A percentile compares a stretch with the other conserved stretches of the same genome.
Evolutionary conservation across 2,888 invertebrate species (phyloP).

Genomic region (Ophraella communa): DNA sequence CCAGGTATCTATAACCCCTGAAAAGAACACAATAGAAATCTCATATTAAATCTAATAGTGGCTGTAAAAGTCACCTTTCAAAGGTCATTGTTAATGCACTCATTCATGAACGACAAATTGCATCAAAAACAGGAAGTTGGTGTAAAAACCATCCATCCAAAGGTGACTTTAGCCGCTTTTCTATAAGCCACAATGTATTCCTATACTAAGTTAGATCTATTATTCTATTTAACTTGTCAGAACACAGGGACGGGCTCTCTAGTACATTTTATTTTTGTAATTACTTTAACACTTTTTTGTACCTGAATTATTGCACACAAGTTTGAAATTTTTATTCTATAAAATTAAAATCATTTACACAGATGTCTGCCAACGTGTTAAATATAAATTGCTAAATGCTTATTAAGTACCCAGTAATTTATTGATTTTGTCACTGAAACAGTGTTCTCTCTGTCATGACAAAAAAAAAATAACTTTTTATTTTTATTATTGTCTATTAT

Average conservation of each 20-base stretch:
- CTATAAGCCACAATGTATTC: conserved; percentile 56
- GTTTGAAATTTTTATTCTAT: too few relatives aligned
- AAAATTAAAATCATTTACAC: too few relatives aligned
- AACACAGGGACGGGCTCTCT: neutral
- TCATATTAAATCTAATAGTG: conserved; percentile 59
- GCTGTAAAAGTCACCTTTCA: conserved; percentile 58
- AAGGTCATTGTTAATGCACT: conserved; percentile 57
- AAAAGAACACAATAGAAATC: conserved; percentile 47
- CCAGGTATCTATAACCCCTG: conserved; percentile 49
- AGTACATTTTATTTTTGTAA: too few relatives aligned
- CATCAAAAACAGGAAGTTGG: conserved; percentile 61
- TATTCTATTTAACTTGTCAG: conserved; percentile 15
- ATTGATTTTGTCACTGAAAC: too few relatives aligned
- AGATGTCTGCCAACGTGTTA: too few relatives aligned
- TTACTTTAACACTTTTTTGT: too few relatives aligned
- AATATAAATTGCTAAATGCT: too few relatives aligned
- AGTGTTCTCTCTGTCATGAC: too few relatives aligned
- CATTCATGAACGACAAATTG: conserved; percentile 60
- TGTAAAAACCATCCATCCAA: conserved; percentile 57
- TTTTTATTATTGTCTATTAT: too few relatives aligned
- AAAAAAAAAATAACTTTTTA: too few relatives aligned
- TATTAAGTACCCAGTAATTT: too few relatives aligned
- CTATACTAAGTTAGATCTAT: conserved; percentile 55
- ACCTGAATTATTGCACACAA: too few relatives aligned
- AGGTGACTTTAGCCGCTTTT: conserved; percentile 54